Evolutionary conservation across 2,113 vertebrate species (phyloP).

Genomic region (Cynoglossus semilaevis): DNA sequence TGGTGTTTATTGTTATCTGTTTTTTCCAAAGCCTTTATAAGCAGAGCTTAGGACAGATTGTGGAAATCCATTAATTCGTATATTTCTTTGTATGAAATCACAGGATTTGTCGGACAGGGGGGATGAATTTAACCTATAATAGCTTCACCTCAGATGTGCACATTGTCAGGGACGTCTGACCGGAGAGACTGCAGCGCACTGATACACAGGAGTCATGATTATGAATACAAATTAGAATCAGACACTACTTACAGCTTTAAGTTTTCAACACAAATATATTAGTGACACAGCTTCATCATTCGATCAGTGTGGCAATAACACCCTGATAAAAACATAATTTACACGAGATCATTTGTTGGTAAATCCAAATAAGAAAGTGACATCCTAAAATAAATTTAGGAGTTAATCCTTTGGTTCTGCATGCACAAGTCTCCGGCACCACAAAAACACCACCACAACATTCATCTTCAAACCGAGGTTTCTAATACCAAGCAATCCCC

Average conservation of each 20-base stretch:
- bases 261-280: constrained; percentile 20
- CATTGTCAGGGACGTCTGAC: constrained; percentile 70
- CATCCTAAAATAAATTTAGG: constrained; percentile 46
- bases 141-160: constrained; percentile 65
- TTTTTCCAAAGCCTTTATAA: constrained; percentile 84
- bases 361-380: constrained; percentile 20
- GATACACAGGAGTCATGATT: constrained; percentile 54
- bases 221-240: constrained; percentile 31
- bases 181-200: constrained; percentile 61
- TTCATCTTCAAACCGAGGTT: constrained; percentile 72
- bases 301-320: background rate
- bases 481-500: constrained; percentile 78
- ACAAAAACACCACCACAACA: constrained; percentile 35
- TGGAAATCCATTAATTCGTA: constrained; percentile 95
- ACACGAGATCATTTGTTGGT: constrained; percentile 20
- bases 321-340: constrained; percentile 21
- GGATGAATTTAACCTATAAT: constrained; percentile 86
- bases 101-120: constrained; percentile 75
- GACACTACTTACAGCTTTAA: background rate
- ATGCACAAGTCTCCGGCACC: constrained; percentile 51
- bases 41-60: constrained; percentile 82
- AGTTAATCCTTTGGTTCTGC: constrained; percentile 52
- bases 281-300: background rate
- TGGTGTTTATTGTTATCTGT: constrained; percentile 84
- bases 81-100: constrained; percentile 88